Base-by-base conservation (phyloP, 2,113 vertebrate genomes). In the Vidua macroura region DNA sequence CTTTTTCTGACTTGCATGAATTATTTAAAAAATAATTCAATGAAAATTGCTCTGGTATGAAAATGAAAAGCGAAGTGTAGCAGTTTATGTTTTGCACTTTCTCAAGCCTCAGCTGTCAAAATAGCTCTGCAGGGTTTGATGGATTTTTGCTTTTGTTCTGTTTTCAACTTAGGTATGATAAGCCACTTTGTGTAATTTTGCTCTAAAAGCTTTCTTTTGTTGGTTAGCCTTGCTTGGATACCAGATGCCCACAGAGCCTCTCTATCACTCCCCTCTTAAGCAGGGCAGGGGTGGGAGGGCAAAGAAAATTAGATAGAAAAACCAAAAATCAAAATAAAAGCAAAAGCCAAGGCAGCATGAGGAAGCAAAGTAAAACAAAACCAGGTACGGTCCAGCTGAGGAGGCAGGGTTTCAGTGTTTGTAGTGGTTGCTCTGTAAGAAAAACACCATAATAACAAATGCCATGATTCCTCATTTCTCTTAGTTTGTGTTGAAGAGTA, bases 391-490 rank as follows among this genome's bases (percentile, higher is more conserved):
- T 30, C 23, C 17, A 56, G 11, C 13, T 46, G 35, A 63, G 43
- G 14, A 63, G 28, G 2, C 5, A 25, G 19, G 5, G 23, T 55
- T 81, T 51, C 55, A 25, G 9, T 37, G 23, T 11, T 6, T 28
- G 11, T 15, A 18, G 8, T 33, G 23, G 27, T 44, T 69, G 7
- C 8, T 81, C 20, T n/a, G 15, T 41, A 44, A 51, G 48, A 11
- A 31, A 44, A 63, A 15, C 1, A 33, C 3, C 31, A 15, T 24
- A 43, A 49, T 15, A 44, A 62, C 5, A 28, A 80, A 68, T 55
- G 7, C 9, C 41, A 23, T 0, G 0, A 22, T 13, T 62, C 10
- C 7, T 60, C 18, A 22, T 48, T 53, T 67, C 18, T 60, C 23
- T 44, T 55, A 20, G 9, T 24, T 49, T n/a, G 7, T 33, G 31